Conservation (phyloP, 2,888 invertebrate species). For the Vannuccia rotundouncinata region DNA sequence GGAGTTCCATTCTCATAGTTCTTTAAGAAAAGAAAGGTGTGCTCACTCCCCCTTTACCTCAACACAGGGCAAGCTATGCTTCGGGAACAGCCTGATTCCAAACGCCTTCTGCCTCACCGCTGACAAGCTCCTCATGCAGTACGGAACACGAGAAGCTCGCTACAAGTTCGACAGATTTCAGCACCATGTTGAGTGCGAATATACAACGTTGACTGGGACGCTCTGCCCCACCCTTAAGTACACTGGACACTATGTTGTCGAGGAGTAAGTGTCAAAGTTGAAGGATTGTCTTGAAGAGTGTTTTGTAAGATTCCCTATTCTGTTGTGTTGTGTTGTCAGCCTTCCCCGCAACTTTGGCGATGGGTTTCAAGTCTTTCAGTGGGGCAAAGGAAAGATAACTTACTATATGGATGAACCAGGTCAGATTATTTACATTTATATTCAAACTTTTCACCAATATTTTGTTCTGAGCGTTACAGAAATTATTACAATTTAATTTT, state of each 20-base stretch:
- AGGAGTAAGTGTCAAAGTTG: not conserved
- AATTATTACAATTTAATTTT: too few relatives aligned
- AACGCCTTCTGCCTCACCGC: conserved; percentile 19
- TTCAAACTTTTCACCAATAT: not conserved
- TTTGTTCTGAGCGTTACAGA: conserved; percentile 19
- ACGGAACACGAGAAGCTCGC: conserved; percentile 2
- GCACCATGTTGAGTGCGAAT: conserved; percentile 18
- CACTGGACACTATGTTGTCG: conserved; percentile 3
- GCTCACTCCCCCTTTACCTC: not conserved
- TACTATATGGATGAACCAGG: conserved; percentile 96
- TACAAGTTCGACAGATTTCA: conserved; percentile 30
- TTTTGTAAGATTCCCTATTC: not conserved
- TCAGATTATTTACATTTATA: conserved; percentile 42
- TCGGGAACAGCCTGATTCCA: conserved; percentile 29
- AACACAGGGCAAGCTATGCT: conserved; percentile 12
- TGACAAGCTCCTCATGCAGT: conserved; percentile 16
- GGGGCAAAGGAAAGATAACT: conserved; percentile 61
- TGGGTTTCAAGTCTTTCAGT: conserved; percentile 25
- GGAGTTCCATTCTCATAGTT: conserved; percentile 46
- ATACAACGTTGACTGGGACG: not conserved
- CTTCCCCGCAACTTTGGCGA: not conserved
- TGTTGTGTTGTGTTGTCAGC: not conserved
- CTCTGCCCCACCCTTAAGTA: conserved; percentile 21
- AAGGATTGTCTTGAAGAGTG: not conserved
- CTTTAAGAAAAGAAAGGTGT: too few relatives aligned